Evolutionary conservation across 2,888 invertebrate genomes (phyloP).

Genomic region (Ptychoptera albimana): DNA sequence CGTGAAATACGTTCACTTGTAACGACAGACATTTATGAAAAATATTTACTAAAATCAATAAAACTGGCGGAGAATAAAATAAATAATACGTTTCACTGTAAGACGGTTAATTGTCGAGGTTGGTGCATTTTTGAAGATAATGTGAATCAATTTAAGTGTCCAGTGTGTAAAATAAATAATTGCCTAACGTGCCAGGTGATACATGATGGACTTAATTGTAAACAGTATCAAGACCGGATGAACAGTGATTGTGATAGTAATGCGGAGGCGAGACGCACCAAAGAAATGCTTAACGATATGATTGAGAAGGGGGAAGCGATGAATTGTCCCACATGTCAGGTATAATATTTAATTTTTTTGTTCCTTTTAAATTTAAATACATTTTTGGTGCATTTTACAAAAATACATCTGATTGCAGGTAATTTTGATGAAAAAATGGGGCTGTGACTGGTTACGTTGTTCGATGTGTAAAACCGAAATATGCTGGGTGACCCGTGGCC

Average conservation of each 20-base stretch:
- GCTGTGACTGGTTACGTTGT: slow-evolving; percentile 85
- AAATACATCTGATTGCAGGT: slow-evolving; percentile 9
- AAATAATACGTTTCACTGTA: slow-evolving; percentile 74
- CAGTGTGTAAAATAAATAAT: slow-evolving; percentile 62
- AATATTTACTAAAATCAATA: slow-evolving; percentile 63
- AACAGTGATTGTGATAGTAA: slow-evolving; percentile 49
- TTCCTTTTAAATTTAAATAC: not conserved
- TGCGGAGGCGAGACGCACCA: slow-evolving; percentile 55
- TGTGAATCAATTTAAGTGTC: slow-evolving; percentile 69
- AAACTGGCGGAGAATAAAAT: slow-evolving; percentile 68
- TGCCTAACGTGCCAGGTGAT: slow-evolving; percentile 81
- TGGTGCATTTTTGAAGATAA: slow-evolving; percentile 85
- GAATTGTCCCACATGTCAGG: slow-evolving; percentile 71
- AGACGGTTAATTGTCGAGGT: slow-evolving; percentile 73
- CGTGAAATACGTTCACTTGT: slow-evolving; percentile 71
- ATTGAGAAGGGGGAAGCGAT: slow-evolving; percentile 72
- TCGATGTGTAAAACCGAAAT: slow-evolving; percentile 87
- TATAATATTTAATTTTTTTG: slow-evolving; percentile 17
- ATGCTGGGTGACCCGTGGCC: slow-evolving; percentile 80
- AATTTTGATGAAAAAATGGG: slow-evolving; percentile 80
- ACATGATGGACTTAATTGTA: slow-evolving; percentile 64
- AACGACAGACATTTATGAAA: slow-evolving; percentile 54
- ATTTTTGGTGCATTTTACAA: too few species aligned
- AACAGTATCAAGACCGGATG: slow-evolving; percentile 56
- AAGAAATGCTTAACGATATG: slow-evolving; percentile 65